These are phyloP conservation scores for Poecilia wingei DNA, from an alignment of 2,797 vertebrate species.

Conservation along the genomic window DNA sequence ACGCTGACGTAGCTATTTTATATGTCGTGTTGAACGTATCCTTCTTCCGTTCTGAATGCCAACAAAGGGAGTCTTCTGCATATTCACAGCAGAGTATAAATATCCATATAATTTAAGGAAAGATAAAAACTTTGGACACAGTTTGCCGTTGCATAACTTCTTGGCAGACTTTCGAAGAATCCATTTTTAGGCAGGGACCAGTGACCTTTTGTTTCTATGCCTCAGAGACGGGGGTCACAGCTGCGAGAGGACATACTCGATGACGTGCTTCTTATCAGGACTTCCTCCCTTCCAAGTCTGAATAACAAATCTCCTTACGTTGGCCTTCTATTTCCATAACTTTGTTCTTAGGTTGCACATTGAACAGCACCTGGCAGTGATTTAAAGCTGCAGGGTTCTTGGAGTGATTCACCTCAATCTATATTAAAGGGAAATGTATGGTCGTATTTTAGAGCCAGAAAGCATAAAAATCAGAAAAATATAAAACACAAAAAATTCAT, in stretches of 20 bases:
- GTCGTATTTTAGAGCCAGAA: background rate
- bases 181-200: conserved; percentile 45
- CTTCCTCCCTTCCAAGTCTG: conserved; percentile 53
- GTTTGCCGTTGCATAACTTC: conserved; percentile 45
- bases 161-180: conserved; percentile 47
- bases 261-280: conserved; percentile 30
- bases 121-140: conserved; percentile 36
- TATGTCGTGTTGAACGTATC: conserved; percentile 11
- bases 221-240: conserved; percentile 43
- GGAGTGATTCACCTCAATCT: conserved; percentile 30
- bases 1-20: conserved; percentile 28
- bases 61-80: conserved; percentile 37
- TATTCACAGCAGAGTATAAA: conserved; percentile 37
- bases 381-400: conserved; percentile 12
- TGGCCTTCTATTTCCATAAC: conserved; percentile 11
- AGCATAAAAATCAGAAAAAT: background rate
- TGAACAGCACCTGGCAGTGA: conserved; percentile 6
- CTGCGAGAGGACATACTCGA: conserved; percentile 40
- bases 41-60: background rate
- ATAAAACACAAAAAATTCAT: background rate
- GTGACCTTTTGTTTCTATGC: conserved; percentile 46
- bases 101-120: conserved; percentile 45
- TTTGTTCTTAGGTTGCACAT: conserved; percentile 26
- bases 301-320: conserved; percentile 1
- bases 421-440: conserved; percentile 21